Evolutionary conservation across 2,888 invertebrate species (phyloP).

Genomic region (Clunio marinus): DNA sequence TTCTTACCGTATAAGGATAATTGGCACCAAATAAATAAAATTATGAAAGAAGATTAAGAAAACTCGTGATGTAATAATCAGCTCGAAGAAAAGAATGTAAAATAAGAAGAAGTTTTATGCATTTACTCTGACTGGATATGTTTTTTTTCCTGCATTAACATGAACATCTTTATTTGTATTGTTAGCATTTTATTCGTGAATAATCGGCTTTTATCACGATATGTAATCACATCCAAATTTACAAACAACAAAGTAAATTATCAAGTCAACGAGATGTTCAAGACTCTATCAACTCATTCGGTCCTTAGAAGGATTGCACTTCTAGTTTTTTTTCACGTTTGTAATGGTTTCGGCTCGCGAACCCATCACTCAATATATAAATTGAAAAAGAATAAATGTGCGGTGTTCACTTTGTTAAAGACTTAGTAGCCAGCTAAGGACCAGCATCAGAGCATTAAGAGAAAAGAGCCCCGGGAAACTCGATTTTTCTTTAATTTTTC

Average conservation of each 20-base stretch:
- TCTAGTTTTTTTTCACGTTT: conserved; percentile 5
- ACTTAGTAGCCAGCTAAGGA: conserved; percentile 39
- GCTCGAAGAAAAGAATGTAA: background rate
- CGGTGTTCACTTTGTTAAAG: conserved; percentile 38
- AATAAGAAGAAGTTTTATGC: background rate
- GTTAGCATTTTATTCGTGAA: background rate
- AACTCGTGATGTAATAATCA: background rate
- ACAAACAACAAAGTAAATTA: conserved; percentile 29
- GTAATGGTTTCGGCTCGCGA: conserved; percentile 13
- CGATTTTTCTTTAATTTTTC: conserved; percentile 27
- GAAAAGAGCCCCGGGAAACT: conserved; percentile 33
- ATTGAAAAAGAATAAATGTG: conserved; percentile 36
- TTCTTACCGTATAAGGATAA: conserved; percentile 32
- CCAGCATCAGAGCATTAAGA: conserved; percentile 27
- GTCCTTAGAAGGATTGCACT: conserved; percentile 35
- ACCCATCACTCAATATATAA: conserved; percentile 24
- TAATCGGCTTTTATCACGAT: conserved; percentile 26
- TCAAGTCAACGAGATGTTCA: conserved; percentile 1
- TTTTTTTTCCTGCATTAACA: no score
- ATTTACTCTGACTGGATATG: conserved; percentile 11
- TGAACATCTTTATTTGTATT: background rate
- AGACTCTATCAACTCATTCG: conserved; percentile 22
- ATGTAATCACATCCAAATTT: conserved; percentile 9
- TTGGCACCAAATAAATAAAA: conserved; percentile 10
- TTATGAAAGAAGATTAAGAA: background rate